A percentile compares a stretch with the other conserved stretches of the same genome.
Conservation (phyloP, 2,797 vertebrate species). For the Myotis daubentonii region DNA sequence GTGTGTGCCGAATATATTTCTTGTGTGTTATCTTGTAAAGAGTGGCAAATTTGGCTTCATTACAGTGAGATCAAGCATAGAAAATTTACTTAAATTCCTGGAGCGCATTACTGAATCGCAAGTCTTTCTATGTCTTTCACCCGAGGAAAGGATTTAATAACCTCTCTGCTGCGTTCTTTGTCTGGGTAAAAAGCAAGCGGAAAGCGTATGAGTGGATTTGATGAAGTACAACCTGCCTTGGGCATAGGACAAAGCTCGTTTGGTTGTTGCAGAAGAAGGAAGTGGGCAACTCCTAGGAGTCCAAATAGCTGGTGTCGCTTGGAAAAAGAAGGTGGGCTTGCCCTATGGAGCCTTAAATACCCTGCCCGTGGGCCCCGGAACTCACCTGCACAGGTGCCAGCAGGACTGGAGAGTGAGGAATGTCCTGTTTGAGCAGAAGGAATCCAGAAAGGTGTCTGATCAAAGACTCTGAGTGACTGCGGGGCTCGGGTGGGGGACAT, state of each 20-base stretch:
- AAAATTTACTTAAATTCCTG: constrained; percentile 77
- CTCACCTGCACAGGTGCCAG: background rate
- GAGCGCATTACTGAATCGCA: constrained; percentile 60
- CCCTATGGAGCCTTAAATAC: background rate
- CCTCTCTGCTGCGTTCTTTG: constrained; percentile 65
- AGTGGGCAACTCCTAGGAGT: background rate
- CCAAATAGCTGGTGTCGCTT: background rate
- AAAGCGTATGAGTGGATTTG: constrained; percentile 45
- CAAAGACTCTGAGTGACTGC: background rate
- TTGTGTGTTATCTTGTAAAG: constrained; percentile 70
- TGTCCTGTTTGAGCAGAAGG: background rate
- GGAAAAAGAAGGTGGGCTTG: background rate
- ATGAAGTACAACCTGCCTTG: constrained; percentile 67
- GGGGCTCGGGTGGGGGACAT: rapidly evolving
- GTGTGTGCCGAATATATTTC: constrained; percentile 61
- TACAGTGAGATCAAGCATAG: constrained; percentile 74
- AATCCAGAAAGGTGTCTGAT: background rate
- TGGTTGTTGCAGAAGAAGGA: constrained; percentile 51
- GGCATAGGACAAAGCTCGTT: constrained; percentile 59
- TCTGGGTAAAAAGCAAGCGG: constrained; percentile 56
- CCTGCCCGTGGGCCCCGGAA: background rate
- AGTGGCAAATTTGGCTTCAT: constrained; percentile 67
- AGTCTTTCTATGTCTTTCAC: constrained; percentile 68
- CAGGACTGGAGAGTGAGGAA: background rate
- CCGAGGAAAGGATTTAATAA: constrained; percentile 72